phyloP scores from a whole-genome alignment of 2,888 invertebrate species.

The Lutraria lutraria region DNA sequence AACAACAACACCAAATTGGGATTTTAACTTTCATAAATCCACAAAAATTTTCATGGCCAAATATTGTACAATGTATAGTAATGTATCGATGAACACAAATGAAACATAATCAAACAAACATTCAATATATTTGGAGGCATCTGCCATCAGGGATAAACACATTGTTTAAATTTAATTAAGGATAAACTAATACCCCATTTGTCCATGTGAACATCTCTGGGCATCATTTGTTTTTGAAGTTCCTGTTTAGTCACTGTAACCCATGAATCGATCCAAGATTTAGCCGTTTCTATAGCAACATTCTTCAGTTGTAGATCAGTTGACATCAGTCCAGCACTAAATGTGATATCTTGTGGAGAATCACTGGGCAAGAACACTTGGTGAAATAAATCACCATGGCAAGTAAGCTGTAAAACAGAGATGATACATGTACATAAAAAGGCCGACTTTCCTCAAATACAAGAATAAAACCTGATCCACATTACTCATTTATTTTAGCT shows the following conservation, averaged over 20 bases:
- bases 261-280: slow-evolving; percentile 51
- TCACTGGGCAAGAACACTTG: slow-evolving; percentile 58
- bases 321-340: slow-evolving; percentile 61
- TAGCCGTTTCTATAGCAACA: slow-evolving; percentile 46
- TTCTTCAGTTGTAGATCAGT: slow-evolving; percentile 47
- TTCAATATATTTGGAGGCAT: not conserved
- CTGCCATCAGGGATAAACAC: not conserved
- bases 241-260: not conserved
- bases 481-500: too few relatives aligned
- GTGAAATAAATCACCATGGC: slow-evolving; percentile 76
- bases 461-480: too few relatives aligned
- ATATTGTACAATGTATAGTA: too few relatives aligned
- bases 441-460: too few relatives aligned
- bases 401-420: slow-evolving; percentile 66
- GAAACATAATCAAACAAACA: too few relatives aligned
- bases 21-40: too few relatives aligned
- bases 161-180: not conserved
- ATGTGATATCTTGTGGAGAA: slow-evolving; percentile 52
- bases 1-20: too few relatives aligned
- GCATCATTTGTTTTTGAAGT: not conserved
- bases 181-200: slow-evolving; percentile 19
- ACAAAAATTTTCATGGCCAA: too few relatives aligned
- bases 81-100: too few relatives aligned
- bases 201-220: not conserved
- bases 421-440: too few relatives aligned